Base-by-base conservation (phyloP, 2,113 vertebrate species). In the Brevimyrus niger region DNA sequence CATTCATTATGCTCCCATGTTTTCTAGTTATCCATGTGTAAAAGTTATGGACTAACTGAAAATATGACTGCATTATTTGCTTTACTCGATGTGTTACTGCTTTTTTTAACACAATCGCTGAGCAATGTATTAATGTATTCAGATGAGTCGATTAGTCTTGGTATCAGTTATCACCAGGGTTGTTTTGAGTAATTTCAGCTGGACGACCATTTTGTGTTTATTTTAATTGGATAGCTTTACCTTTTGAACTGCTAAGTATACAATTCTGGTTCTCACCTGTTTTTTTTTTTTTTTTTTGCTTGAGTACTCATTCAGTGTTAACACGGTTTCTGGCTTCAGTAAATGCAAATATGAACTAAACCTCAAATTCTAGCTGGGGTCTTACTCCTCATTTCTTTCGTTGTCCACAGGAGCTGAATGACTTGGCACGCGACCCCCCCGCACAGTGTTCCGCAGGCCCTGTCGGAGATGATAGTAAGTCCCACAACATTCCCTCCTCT, bases 361-460 rank as follows among this genome's bases (percentile, higher is more conserved):
- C 3, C 10, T 31, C 13, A 3, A 42, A 15, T 80, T 80, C 17
- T 42, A n/a, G 73, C 73, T 42, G 73, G 19, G 35, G 13, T 80
- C 87, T 46, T 47, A 27, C 4, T 23, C 31, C 3, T n/a, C 27
- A 23, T 55, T 23, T 80, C 31, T 76, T 9, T 5, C n/a, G 1
- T 89, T 27, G 92, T 27, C 89, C 90, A 31, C 89, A 96, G 96
- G 96, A 96, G 94, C 92, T 96, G 47, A 93, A 92, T n/a, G 96
- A 96, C 91, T 93, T 96, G 93, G 94, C 95, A 61, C 95, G 96
- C 90, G 96, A 96, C 94, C 96, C 96, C 80, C 96, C 96, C 58
- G 95, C 96, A 82, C 96, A 96, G 91, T 96, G 96, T 93, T 96
- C 95, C 2, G 96, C 96, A 6, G 96, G 96, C 82, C 96, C 96